Evolutionary conservation across 2,797 vertebrate genomes (phyloP).

Genomic region (Mormyrus hasselquistii): DNA sequence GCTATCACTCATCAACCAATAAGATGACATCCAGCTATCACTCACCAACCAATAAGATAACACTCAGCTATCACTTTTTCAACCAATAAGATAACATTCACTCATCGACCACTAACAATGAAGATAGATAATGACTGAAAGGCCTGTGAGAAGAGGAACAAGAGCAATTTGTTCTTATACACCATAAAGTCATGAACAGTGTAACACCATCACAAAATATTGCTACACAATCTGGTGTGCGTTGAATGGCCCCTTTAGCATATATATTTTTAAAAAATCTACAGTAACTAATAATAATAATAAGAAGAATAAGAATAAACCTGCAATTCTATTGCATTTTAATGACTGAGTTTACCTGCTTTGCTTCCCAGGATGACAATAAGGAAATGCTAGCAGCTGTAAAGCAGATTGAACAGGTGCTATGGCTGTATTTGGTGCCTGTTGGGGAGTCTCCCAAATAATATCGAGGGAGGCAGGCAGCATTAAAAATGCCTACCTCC

Average conservation of each 20-base stretch:
- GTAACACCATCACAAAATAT: neutral
- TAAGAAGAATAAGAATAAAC: neutral
- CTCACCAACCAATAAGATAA: neutral
- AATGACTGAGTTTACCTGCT: neutral
- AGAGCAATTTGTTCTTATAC: neutral
- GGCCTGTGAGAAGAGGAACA: neutral
- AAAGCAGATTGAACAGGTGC: neutral
- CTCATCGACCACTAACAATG: neutral
- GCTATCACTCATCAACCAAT: neutral
- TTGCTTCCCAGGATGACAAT: neutral
- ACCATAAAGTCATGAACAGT: neutral
- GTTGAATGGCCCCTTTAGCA: neutral
- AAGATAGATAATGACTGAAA: neutral
- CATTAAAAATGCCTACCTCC: neutral
- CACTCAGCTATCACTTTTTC: neutral
- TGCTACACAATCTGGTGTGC: neutral
- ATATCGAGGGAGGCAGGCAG: neutral
- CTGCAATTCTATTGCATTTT: neutral
- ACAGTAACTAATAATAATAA: neutral
- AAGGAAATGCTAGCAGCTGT: neutral
- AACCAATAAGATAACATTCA: neutral
- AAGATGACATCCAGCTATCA: neutral
- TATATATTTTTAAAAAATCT: neutral
- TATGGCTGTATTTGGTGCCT: neutral
- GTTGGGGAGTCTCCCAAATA: neutral